Conservation (phyloP, 2,888 invertebrate genomes). For the Dromius quadrimaculatus region DNA sequence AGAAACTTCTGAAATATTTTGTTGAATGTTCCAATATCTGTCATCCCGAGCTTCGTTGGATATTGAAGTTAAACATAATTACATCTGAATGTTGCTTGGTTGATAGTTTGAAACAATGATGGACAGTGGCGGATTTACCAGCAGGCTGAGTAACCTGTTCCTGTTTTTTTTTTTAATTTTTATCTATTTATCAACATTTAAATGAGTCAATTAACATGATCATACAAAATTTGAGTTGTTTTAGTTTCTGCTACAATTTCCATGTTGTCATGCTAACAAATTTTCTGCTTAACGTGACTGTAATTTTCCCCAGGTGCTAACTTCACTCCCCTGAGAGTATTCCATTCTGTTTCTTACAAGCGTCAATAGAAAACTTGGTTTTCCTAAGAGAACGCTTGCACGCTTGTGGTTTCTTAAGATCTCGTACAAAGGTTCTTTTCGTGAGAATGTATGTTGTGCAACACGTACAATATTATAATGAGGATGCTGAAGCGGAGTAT, state of each 20-base stretch:
- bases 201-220: too few species aligned
- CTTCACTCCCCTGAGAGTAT: not conserved
- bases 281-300: not conserved
- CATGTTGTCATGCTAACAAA: not conserved
- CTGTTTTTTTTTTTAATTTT: too few species aligned
- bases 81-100: too few species aligned
- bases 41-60: too few species aligned
- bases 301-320: not conserved
- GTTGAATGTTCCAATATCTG: too few species aligned
- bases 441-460: not conserved
- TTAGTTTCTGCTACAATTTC: not conserved
- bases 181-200: too few species aligned
- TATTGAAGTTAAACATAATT: too few species aligned
- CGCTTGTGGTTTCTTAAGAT: not conserved
- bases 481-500: not conserved
- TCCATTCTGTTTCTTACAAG: not conserved
- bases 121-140: too few species aligned
- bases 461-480: not conserved
- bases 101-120: too few species aligned
- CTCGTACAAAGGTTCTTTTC: not conserved
- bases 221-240: too few species aligned
- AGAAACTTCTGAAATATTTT: too few species aligned
- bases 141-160: too few species aligned
- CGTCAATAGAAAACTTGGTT: not conserved
- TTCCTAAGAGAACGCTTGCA: conserved; percentile 1